Evolutionary conservation across 64 coral and sea anemone genomes (phyloP), one percentile per base, ranked within the genome.

Genomic region (Montipora cactus): DNA sequence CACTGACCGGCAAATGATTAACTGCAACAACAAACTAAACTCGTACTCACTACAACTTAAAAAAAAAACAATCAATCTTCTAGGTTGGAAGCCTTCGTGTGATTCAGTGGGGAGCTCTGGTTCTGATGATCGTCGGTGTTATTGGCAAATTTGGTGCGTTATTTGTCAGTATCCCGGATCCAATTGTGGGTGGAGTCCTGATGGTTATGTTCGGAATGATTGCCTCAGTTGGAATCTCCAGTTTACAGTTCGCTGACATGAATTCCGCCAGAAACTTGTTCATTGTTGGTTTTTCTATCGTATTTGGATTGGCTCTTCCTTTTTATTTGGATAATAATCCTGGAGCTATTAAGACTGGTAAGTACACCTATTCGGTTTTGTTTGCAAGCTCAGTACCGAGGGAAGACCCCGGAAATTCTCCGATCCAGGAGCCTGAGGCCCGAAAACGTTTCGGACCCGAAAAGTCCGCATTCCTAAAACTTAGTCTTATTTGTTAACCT

Each of bases 131-230:
- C 9, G 58, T 88, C 6, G 91, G 91, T n/a, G 47, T 93, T 20
- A 5, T 88, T 47, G 91, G 91, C 15, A 93, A 93, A 47, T 50
- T 93, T 50, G 91, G 91, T 19, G 91, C 91, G 25, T 21, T 93
- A 11, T 93, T 93, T 46, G 84, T 84, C 50, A 87, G 81, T 28
- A 87, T 93, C 25, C 91, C 91, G 22, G 91, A 93, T 47, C 91
- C 91, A 25, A 93, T 93, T n/a, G 83, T 93, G 3, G 91, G 91
- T 28, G 91, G 91, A 47, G 75, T 93, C 3, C 87, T 87, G 44
- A 79, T 93, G 83, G 91, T 93, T 9, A 87, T 93, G 91, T 93
- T 93, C 72, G 91, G 91, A 20, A 93, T 93, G 44, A 57, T 93
- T 1, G 16, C 81, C 5, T 83, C 91, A 0, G 91, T 93, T 59